Percentiles rank a stretch among this genome's conserved stretches.
Evolutionary conservation across 2,113 vertebrate species (phyloP).

Genomic region (Dissostichus mawsoni): DNA sequence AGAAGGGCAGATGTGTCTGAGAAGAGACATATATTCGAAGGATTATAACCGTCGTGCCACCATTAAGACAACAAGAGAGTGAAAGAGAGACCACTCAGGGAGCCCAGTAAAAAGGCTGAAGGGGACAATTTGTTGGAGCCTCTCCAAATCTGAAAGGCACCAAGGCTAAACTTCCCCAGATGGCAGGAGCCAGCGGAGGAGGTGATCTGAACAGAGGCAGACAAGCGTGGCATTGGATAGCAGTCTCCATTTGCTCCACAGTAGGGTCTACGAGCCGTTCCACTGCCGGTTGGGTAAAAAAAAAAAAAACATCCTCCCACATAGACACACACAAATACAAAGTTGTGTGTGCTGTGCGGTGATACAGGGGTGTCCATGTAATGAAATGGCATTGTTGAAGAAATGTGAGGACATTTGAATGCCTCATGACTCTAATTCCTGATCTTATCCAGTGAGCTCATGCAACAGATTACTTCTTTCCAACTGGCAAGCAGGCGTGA

Average conservation of each 20-base stretch:
- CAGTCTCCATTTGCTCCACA: slow-evolving; percentile 50
- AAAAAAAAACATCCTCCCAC: slow-evolving; percentile 5
- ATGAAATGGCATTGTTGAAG: neutral
- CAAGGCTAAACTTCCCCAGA: slow-evolving; percentile 47
- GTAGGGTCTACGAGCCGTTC: slow-evolving; percentile 37
- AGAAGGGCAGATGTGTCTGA: slow-evolving; percentile 7
- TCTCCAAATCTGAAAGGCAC: slow-evolving; percentile 37
- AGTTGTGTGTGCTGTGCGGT: neutral
- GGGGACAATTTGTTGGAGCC: slow-evolving; percentile 40
- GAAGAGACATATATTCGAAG: slow-evolving; percentile 34
- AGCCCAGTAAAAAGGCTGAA: slow-evolving; percentile 10
- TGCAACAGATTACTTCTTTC: slow-evolving; percentile 23
- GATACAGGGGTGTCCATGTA: neutral
- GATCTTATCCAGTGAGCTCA: slow-evolving; percentile 16
- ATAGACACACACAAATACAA: neutral
- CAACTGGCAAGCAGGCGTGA: neutral
- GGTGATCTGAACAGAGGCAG: slow-evolving; percentile 61
- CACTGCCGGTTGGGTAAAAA: slow-evolving; percentile 11
- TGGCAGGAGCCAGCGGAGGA: slow-evolving; percentile 43
- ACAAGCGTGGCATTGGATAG: slow-evolving; percentile 64
- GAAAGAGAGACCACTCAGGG: neutral
- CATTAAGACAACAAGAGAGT: slow-evolving; percentile 24
- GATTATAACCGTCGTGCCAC: slow-evolving; percentile 24
- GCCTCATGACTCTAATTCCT: slow-evolving; percentile 14
- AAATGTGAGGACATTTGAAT: neutral